A percentile compares a stretch with the other conserved stretches of the same genome.
These are phyloP conservation scores for Melopsittacus undulatus DNA, from an alignment of 2,797 vertebrate species.

Conservation along the genomic window DNA sequence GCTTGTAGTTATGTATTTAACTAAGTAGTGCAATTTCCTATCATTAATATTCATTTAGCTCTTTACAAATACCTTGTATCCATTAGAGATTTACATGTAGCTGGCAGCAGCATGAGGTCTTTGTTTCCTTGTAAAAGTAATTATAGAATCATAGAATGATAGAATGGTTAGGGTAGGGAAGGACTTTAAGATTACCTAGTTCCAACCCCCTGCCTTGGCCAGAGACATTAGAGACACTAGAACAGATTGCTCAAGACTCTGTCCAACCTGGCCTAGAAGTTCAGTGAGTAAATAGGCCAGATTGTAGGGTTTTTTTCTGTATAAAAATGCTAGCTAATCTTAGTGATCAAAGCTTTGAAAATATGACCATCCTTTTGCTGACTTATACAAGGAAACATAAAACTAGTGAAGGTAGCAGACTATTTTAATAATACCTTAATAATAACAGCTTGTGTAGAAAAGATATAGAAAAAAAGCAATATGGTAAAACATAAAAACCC, in stretches of 20 bases:
- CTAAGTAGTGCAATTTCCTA: not conserved
- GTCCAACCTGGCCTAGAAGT: not conserved
- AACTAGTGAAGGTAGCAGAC: not conserved
- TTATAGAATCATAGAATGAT: not conserved
- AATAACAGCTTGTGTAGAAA: not conserved
- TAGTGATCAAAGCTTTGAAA: not conserved
- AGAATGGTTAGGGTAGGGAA: not conserved
- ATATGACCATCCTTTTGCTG: not conserved
- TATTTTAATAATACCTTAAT: not conserved
- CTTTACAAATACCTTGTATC: not conserved
- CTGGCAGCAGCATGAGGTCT: not conserved
- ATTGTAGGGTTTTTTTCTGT: not conserved
- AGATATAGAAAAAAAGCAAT: not conserved
- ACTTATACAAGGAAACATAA: not conserved
- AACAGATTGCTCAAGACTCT: not conserved
- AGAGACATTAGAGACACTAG: not conserved
- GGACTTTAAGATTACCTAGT: not conserved
- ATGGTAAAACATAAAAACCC: not conserved
- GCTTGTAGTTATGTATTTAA: constrained; percentile 17
- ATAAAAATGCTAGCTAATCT: not conserved
- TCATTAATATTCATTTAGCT: constrained; percentile 27
- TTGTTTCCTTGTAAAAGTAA: not conserved
- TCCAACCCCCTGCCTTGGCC: not conserved
- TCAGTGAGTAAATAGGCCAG: not conserved
- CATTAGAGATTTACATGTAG: not conserved